phyloP scores from a whole-genome alignment of 2,797 vertebrate genomes.

The Acanthurus lineatus region DNA sequence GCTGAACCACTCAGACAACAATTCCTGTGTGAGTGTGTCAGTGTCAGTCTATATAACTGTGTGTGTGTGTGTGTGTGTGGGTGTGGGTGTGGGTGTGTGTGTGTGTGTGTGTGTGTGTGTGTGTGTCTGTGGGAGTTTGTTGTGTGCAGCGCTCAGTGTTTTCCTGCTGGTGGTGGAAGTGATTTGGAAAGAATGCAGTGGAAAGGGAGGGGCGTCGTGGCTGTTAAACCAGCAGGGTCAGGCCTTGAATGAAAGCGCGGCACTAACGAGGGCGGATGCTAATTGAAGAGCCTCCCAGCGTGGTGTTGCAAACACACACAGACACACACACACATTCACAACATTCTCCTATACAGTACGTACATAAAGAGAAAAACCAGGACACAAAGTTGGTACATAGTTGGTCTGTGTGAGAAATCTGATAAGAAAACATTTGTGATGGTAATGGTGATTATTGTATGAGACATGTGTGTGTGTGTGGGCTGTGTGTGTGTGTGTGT shows the following conservation, averaged over 20 bases:
- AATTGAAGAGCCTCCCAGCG: slow-evolving; percentile 81
- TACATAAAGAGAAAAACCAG: slow-evolving; percentile 30
- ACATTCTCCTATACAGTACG: slow-evolving; percentile 31
- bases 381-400: slow-evolving; percentile 7
- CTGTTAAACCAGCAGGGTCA: slow-evolving; percentile 83
- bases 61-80: slow-evolving; percentile 23
- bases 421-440: not conserved
- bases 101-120: slow-evolving; percentile 37
- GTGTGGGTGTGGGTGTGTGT: slow-evolving; percentile 57
- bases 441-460: not conserved
- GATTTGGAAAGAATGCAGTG: slow-evolving; percentile 88
- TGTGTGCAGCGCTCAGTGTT: slow-evolving; percentile 62
- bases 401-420: not conserved
- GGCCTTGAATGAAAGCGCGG: slow-evolving; percentile 80
- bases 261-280: slow-evolving; percentile 83
- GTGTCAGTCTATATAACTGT: slow-evolving; percentile 1
- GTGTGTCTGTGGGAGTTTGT: slow-evolving; percentile 48
- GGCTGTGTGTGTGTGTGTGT: no score
- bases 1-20: slow-evolving; percentile 82
- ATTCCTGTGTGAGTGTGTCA: slow-evolving; percentile 66
- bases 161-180: slow-evolving; percentile 81
- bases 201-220: slow-evolving; percentile 70
- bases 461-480: not conserved
- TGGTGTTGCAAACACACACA: slow-evolving; percentile 61
- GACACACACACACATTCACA: slow-evolving; percentile 33